Evolutionary conservation across 2,113 vertebrate species (phyloP), one percentile per base, ranked within the genome.

Genomic region (Mirza zaza): DNA sequence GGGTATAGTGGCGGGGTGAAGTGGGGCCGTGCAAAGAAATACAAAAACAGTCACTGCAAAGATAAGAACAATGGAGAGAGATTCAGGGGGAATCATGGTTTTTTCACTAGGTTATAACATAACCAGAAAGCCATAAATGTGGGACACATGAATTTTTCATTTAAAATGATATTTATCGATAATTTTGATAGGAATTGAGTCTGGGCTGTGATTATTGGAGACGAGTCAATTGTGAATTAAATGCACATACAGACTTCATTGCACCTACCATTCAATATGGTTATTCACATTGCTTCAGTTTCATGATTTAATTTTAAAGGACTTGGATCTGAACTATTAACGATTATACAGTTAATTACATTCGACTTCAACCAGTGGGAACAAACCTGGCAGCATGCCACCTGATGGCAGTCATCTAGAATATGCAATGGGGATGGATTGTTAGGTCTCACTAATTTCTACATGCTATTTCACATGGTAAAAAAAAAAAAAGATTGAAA

Each of bases 221-320:
- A 59, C 21, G 76, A 81, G 45, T 86, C 88, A 82, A 27, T 15
- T 92, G 48, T 90, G 85, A 90, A 70, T 91, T 71, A 95, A 93
- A 34, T 59, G 12, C 32, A 85, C 32, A 76, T 55, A 39, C 9
- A 85, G 59, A 81, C 45, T 75, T 68, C 34, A 91, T 89, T 85
- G 12, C 9, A 86, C 0, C 79, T 61, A 42, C 18, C 61, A 77
- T 59, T 92, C 39, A 87, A 59, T 29, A 23, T 65, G 52, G 76
- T 80, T 92, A 71, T 55, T 80, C 13, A 42, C 29, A 76, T 55
- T 55, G 23, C 18, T 2, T 88, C 34, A 29, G 34, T 84, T 89
- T 93, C n/a, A n/a, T 89, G 48, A 45, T 32, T 61, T 39, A 86
- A 95, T 75, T 94, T 15, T 18, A 55, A 92, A 75, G 29, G 29